A percentile compares a stretch with the other conserved stretches of the same genome.
Conservation (phyloP, 2,113 vertebrate genomes). For the Oenanthe melanoleuca region DNA sequence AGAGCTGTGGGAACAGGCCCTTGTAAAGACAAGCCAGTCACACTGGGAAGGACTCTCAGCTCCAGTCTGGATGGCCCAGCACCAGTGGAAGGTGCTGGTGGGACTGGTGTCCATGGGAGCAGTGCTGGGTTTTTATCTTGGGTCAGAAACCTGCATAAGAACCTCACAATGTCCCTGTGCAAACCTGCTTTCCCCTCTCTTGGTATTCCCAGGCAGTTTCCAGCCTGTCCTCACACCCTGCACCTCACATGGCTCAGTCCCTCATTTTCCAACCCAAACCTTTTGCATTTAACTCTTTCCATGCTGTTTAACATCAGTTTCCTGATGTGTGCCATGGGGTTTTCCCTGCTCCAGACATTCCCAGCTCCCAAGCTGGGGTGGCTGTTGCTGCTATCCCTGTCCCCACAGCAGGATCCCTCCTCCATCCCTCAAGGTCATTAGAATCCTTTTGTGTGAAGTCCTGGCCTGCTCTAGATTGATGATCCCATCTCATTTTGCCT, state of each 20-base stretch:
- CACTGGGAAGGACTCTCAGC: neutral
- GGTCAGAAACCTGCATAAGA: neutral
- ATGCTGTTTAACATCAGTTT: rapidly evolving
- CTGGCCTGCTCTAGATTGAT: neutral
- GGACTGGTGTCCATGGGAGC: neutral
- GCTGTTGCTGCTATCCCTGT: neutral
- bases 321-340: neutral
- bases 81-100: neutral
- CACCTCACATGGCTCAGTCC: neutral
- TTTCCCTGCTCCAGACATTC: neutral
- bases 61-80: neutral
- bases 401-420: neutral
- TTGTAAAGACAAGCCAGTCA: no score
- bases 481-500: neutral
- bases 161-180: rapidly evolving
- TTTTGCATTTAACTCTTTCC: neutral
- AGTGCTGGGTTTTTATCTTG: neutral
- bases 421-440: neutral
- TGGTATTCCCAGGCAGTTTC: neutral
- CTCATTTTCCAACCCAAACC: neutral
- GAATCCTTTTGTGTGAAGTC: neutral
- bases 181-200: neutral
- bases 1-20: neutral
- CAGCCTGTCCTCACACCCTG: neutral
- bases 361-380: neutral